Base-by-base conservation (phyloP, 2,888 invertebrate species). In the Eristalinus aeneus region DNA sequence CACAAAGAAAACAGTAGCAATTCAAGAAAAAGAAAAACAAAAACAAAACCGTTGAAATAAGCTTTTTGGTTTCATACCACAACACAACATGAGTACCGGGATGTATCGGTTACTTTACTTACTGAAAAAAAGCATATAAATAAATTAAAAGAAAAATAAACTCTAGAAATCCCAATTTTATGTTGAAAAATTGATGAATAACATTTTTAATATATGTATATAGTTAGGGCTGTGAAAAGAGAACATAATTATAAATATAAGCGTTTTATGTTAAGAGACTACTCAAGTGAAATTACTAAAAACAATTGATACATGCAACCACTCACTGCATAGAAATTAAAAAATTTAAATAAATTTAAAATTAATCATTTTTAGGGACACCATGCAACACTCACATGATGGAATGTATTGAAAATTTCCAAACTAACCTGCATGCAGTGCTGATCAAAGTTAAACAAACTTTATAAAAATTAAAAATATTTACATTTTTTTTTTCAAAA, bases 211-310 rank as follows among this genome's bases (percentile, higher is more conserved):
- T 77, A 86, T 16, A 46, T 46, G 46, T 46, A 46, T 16, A 46
- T 86, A 86, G 86, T 82, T 86, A 86, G 86, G 86, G 86, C 86
- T 86, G 86, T 86, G 86, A 86, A 86, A 86, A 86, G 82, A 86
- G 78, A 86, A 86, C 82, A 86, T 86, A 78, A 86, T 86, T 86
- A 86, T 74, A 82, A 78, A 82, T 72, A 56, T 86, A 86, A 86
- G 86, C 78, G 77, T 86, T 82, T 86, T 82, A 86, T 78, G 76
- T 86, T 86, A 86, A 86, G 78, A 86, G 73, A 86, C 82, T 82
- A 86, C 78, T 86, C 69, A 82, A 86, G 11, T 73, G 63, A 81
- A 76, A 61, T 68, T 12, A 85, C 68, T 77, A 76, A 23, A 58
- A 76, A 23, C 53, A 16, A 31, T 36, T 32, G 9, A 20, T 5